Evolutionary conservation across 2,113 vertebrate species (phyloP).

Genomic region (Zingel zingel): DNA sequence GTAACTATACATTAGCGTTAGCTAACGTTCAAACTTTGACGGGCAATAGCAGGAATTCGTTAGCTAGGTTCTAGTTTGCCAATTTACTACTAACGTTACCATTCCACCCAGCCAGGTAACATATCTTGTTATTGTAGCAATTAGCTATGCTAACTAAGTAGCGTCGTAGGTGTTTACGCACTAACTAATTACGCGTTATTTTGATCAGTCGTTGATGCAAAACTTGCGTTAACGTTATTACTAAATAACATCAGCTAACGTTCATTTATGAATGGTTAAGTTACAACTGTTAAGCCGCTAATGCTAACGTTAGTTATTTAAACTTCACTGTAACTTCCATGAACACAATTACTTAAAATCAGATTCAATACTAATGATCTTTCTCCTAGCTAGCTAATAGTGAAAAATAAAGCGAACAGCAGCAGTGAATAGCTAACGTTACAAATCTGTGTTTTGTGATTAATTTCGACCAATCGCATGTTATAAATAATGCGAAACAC

Average conservation of each 20-base stretch:
- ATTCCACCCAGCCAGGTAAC: background rate
- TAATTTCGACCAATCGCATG: conserved; percentile 11
- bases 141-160: background rate
- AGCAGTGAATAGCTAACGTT: background rate
- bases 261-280: conserved; percentile 47
- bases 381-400: no score
- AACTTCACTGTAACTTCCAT: conserved; percentile 15
- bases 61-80: conserved; percentile 47
- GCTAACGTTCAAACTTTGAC: conserved; percentile 79
- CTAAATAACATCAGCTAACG: conserved; percentile 24
- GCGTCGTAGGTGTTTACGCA: background rate
- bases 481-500: conserved; percentile 56
- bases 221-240: conserved; percentile 14
- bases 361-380: background rate
- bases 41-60: conserved; percentile 39
- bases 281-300: conserved; percentile 39
- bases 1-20: conserved; percentile 63
- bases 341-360: background rate
- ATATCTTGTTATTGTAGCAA: background rate
- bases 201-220: background rate
- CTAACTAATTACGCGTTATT: background rate
- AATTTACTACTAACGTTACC: background rate
- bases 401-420: background rate
- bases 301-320: conserved; percentile 63
- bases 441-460: background rate